These are phyloP conservation scores for Eidolon dupreanum DNA, from an alignment of 2,797 vertebrate genomes.

Conservation along the genomic window DNA sequence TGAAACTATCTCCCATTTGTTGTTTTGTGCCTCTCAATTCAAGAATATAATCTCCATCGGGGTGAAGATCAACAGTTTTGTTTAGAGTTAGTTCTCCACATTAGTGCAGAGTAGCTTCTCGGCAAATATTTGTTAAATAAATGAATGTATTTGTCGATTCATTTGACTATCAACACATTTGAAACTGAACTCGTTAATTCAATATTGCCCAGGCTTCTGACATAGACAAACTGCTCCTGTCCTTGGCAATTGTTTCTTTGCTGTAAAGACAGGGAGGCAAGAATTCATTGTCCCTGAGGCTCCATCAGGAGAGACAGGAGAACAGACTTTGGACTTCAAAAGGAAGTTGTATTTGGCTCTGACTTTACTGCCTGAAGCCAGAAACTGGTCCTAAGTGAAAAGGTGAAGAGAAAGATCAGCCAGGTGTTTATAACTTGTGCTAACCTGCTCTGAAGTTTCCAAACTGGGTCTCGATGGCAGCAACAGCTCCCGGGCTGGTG, in stretches of 20 bases:
- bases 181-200: background rate
- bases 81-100: background rate
- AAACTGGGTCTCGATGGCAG: background rate
- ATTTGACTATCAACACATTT: background rate
- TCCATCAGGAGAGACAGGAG: background rate
- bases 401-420: background rate
- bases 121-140: background rate
- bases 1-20: background rate
- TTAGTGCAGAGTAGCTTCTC: background rate
- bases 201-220: background rate
- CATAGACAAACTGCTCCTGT: background rate
- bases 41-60: background rate
- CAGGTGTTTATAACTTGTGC: background rate
- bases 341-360: background rate
- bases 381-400: background rate
- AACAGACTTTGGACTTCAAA: slow-evolving; percentile 34
- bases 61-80: background rate
- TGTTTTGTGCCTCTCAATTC: background rate
- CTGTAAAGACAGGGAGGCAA: background rate
- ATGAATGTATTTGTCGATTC: background rate
- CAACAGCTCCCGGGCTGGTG: background rate
- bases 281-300: slow-evolving; percentile 10
- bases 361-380: background rate
- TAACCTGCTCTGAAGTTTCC: background rate
- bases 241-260: background rate